Base-by-base conservation (phyloP, 2,113 vertebrate genomes). In the Corydoras sp. region DNA sequence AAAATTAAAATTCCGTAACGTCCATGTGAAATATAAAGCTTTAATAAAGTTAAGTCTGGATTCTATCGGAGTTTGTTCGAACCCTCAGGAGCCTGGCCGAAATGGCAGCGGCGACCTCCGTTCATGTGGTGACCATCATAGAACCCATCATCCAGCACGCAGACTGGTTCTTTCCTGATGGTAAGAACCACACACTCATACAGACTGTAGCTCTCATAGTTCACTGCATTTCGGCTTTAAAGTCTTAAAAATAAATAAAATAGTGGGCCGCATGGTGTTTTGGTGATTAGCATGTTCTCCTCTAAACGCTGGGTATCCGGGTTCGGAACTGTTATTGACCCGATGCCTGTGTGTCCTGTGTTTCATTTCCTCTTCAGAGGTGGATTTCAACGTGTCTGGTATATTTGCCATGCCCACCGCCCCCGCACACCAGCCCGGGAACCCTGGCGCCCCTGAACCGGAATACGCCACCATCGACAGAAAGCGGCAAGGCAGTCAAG, bases 301-400 rank as follows among this genome's bases (percentile, higher is more conserved):
- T 2, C 18, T 24, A 24, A 24, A 24, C 18, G 18, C 18, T 24
- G 18, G 18, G 18, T 24, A 24, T 24, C 18, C 2, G 18, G 18
- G 18, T 24, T 24, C 18, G 2, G 18, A 24, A 24, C 18, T 24
- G 18, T 24, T 24, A 24, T 24, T 24, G 18, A 24, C 18, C 18
- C 18, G 2, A 24, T 43, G 35, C 2, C 35, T 43, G 35, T 43
- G 7, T 24, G 18, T 24, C 18, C 18, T 24, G 18, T 24, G 18
- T 24, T 24, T 24, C 18, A 24, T 24, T 24, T 24, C 18, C 18
- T 24, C 71, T 58, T 10, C 88, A 98, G 96, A 99, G 2, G 82
- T 98, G 78, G 96, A 99, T 68, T 99, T 99, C 86, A 98, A 99
- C 0, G 95, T 98, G n/a, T 97, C 96, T 0, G 95, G 93, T 77